Evolutionary conservation across 2,888 invertebrate species (phyloP).

Genomic region (Agrenia bidenticulata): DNA sequence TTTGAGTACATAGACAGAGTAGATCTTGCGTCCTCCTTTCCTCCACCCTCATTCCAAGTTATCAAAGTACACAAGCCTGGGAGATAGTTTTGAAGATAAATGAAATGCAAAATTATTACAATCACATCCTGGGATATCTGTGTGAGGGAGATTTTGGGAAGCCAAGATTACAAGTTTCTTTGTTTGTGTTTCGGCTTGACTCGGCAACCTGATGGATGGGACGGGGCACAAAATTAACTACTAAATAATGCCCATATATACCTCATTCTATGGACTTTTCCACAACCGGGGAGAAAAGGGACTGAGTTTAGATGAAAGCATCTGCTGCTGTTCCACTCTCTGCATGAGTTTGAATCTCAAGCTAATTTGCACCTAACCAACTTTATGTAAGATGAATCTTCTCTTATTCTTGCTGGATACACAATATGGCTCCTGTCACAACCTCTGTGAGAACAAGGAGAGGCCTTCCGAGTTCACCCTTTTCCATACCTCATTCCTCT

Average conservation of each 20-base stretch:
- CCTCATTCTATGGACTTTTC: background rate
- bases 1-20: too few relatives aligned
- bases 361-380: conserved; percentile 17
- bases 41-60: too few relatives aligned
- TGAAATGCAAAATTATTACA: background rate
- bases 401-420: background rate
- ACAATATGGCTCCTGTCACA: too few relatives aligned
- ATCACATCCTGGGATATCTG: background rate
- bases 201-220: conserved; percentile 14
- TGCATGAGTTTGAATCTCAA: background rate
- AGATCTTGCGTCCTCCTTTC: too few relatives aligned
- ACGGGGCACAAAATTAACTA: conserved; percentile 10
- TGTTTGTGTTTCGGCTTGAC: conserved; percentile 13
- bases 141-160: background rate
- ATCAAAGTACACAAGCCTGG: too few relatives aligned
- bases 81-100: background rate
- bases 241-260: conserved; percentile 15
- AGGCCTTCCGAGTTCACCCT: too few relatives aligned
- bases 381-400: conserved; percentile 11
- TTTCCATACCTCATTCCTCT: too few relatives aligned
- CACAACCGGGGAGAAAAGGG: background rate
- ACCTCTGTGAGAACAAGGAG: too few relatives aligned
- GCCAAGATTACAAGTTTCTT: background rate
- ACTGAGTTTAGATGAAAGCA: background rate
- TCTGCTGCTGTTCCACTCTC: background rate